Base-by-base conservation (phyloP, 2,888 invertebrate species). In the Endotricha flammealis region DNA sequence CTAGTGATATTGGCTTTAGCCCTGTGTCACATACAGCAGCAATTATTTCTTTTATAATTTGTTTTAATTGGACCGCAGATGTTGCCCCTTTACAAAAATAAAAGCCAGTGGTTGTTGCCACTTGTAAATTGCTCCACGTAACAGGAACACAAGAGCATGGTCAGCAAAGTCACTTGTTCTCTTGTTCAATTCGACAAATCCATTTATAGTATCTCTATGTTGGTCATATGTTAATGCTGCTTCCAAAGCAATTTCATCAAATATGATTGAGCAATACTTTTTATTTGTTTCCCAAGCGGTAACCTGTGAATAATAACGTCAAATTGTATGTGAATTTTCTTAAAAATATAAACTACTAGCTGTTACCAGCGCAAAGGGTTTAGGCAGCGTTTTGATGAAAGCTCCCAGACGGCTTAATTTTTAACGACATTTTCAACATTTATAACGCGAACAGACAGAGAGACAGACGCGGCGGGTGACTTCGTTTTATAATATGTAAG, bases 1-100 rank as follows among this genome's bases (percentile, higher is more conserved):
- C 31, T n/a, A 47, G 12, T 2, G 46, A 45, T 5, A 48, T 12
- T 10, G 49, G 49, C n/a, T 24, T 30, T 0, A 49, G 35, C 1
- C 44, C 43, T 12, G 35, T 37, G 7, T 36, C 12, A 0, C 4
- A 20, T 3, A 46, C 35, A 12, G 38, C 47, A 16, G 17, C 25
- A 2, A 46, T 23, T 11, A 41, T 13, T 29, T 45, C 14, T 11
- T 37, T 36, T 10, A 49, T 1, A 14, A 40, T 37, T 11, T 1
- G 4, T 37, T 46, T 45, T 9, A 48, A 13, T 11, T 42, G 10
- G 1, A 29, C 7, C 10, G 20, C 39, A n/a, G 30, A 29, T 12
- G 35, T 36, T 10, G 42, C 17, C 11, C 42, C 41, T 34, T 41
- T 11, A 10, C 29, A 32, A 17, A 29, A 32, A 28, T 41, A 28